phyloP scores from a whole-genome alignment of 2,888 invertebrate species.

The Aphodius sticticus region DNA sequence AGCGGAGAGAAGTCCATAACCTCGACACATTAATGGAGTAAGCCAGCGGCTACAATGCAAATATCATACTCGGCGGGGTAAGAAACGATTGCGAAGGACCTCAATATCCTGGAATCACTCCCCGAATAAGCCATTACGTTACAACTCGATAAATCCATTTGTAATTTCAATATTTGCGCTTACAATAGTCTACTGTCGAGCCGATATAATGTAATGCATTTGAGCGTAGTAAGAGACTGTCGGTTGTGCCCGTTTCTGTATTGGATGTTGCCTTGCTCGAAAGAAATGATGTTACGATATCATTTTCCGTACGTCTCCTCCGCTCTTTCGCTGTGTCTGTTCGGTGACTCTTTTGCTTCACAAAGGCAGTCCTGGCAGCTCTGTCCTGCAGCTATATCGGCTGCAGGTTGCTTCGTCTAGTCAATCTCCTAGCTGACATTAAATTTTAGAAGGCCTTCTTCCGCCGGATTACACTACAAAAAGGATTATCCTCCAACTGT shows the following conservation, averaged over 20 bases:
- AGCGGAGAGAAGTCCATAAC: not conserved
- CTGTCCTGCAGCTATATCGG: constrained; percentile 6
- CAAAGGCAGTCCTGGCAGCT: constrained; percentile 12
- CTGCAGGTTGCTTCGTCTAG: constrained; percentile 14
- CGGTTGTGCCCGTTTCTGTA: not conserved
- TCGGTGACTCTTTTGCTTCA: not conserved
- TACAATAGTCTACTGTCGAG: constrained; percentile 37
- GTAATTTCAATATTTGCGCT: constrained; percentile 42
- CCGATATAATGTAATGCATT: constrained; percentile 37
- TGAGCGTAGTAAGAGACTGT: constrained; percentile 22
- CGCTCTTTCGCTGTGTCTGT: not conserved
- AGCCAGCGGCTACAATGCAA: not conserved
- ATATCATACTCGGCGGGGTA: not conserved
- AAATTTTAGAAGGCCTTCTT: constrained; percentile 21
- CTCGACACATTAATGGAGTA: constrained; percentile 10
- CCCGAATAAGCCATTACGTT: constrained; percentile 32
- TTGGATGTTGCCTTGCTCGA: not conserved
- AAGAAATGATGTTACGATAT: constrained; percentile 18
- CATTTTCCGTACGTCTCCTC: constrained; percentile 18
- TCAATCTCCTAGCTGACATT: constrained; percentile 23
- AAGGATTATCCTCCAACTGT: constrained; percentile 18
- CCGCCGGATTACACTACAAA: constrained; percentile 19
- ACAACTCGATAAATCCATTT: constrained; percentile 39
- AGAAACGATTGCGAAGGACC: not conserved
- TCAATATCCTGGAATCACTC: constrained; percentile 15